These are phyloP conservation scores for Hoplias malabaricus DNA, from an alignment of 2,113 vertebrate genomes.

Conservation along the genomic window DNA sequence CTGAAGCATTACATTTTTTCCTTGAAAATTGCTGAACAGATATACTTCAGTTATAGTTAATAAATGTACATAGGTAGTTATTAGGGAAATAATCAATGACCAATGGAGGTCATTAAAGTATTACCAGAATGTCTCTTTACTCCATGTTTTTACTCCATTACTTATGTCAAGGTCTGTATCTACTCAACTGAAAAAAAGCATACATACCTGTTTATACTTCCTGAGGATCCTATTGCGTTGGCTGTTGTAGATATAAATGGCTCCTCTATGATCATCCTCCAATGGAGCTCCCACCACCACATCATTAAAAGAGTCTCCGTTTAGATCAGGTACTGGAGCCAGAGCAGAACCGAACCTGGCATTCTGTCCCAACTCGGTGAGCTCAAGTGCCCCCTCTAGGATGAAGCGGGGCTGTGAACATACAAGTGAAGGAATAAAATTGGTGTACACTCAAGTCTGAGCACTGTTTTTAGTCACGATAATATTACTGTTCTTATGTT, in stretches of 20 bases:
- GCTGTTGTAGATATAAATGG: conserved; percentile 87
- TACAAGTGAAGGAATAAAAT: background rate
- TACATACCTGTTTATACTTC: conserved; percentile 90
- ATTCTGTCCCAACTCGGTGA: conserved; percentile 85
- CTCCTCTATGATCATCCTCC: conserved; percentile 88
- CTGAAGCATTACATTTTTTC: too few relatives aligned
- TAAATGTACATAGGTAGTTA: too few relatives aligned
- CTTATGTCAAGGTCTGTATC: too few relatives aligned
- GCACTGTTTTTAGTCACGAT: too few relatives aligned
- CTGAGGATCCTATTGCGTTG: conserved; percentile 76
- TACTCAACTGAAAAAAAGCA: too few relatives aligned
- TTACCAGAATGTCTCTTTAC: too few relatives aligned
- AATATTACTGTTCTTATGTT: too few relatives aligned
- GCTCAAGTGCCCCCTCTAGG: conserved; percentile 77
- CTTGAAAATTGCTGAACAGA: too few relatives aligned
- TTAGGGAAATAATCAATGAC: too few relatives aligned
- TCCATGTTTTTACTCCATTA: too few relatives aligned
- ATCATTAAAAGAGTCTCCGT: conserved; percentile 90
- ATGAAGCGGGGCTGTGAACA: conserved; percentile 66
- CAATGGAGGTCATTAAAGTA: too few relatives aligned
- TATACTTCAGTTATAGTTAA: too few relatives aligned
- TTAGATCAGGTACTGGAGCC: conserved; percentile 86
- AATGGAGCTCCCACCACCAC: conserved; percentile 89
- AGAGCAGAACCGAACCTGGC: conserved; percentile 91
- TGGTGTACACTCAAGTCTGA: background rate